Conservation (phyloP, 2,888 invertebrate genomes). For the Rhagonycha fulva region DNA sequence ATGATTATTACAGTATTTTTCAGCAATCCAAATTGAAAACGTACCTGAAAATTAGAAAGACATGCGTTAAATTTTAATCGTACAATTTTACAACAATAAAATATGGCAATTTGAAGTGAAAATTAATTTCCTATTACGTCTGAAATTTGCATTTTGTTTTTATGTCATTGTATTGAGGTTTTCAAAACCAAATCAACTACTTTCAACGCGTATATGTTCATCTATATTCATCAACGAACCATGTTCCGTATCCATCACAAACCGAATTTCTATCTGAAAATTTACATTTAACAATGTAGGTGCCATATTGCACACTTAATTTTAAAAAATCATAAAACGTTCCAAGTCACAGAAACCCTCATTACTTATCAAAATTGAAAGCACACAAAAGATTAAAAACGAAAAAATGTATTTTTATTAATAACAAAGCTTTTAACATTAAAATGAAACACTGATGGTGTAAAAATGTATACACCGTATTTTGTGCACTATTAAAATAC, state of each 20-base stretch:
- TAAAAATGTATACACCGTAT: not conserved
- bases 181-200: conserved; percentile 16
- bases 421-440: not conserved
- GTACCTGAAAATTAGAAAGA: conserved; percentile 20
- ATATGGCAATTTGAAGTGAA: not conserved
- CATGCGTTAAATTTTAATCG: not conserved
- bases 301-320: conserved; percentile 17
- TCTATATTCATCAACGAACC: conserved; percentile 23
- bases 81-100: not conserved
- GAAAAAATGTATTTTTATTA: not conserved
- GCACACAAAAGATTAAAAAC: not conserved
- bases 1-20: not conserved
- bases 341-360: not conserved
- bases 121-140: conserved; percentile 9
- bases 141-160: conserved; percentile 16
- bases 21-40: conserved; percentile 5
- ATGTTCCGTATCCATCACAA: conserved; percentile 14
- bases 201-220: conserved; percentile 8
- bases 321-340: conserved; percentile 2
- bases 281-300: conserved; percentile 12
- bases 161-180: conserved; percentile 22
- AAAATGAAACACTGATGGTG: not conserved
- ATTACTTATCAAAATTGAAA: not conserved
- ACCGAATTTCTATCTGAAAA: conserved; percentile 15
- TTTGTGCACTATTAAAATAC: not conserved